phyloP scores from a whole-genome alignment of 2,888 invertebrate genomes.

The Lymantria dispar region DNA sequence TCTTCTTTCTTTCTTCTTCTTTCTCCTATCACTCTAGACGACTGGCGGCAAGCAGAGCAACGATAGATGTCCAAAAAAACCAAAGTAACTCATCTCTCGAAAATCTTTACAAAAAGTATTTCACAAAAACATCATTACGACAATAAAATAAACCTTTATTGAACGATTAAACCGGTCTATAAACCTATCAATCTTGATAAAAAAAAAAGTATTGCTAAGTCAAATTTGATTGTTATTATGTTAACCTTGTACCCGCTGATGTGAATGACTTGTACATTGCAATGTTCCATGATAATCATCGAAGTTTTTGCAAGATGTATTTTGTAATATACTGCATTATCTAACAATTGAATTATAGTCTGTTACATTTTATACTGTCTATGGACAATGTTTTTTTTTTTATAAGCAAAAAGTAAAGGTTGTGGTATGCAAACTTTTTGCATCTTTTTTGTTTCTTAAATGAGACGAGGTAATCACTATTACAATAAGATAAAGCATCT shows the following conservation, averaged over 20 bases:
- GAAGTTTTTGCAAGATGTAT: conserved; percentile 32
- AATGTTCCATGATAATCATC: conserved; percentile 28
- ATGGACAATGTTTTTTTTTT: conserved; percentile 13
- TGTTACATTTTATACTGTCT: neutral
- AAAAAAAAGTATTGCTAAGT: conserved; percentile 12
- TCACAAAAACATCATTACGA: neutral
- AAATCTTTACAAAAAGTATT: no score
- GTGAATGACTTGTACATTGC: conserved; percentile 43
- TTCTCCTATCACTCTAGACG: no score
- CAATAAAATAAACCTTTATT: conserved; percentile 2
- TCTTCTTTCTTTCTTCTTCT: no score
- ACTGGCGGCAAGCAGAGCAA: no score
- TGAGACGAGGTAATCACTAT: no score
- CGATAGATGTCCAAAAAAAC: no score
- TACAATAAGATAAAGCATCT: no score
- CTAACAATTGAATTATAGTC: conserved; percentile 29
- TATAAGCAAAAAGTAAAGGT: conserved; percentile 17
- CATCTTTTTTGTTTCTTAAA: conserved; percentile 14
- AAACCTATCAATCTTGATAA: conserved; percentile 16
- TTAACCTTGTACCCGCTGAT: conserved; percentile 33
- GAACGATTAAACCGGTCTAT: conserved; percentile 11
- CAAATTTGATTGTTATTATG: conserved; percentile 21
- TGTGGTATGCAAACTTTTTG: conserved; percentile 20
- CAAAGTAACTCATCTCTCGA: no score
- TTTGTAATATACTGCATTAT: conserved; percentile 41